Conservation (phyloP, 2,888 invertebrate genomes). For the Tolmerus cingulatus region DNA sequence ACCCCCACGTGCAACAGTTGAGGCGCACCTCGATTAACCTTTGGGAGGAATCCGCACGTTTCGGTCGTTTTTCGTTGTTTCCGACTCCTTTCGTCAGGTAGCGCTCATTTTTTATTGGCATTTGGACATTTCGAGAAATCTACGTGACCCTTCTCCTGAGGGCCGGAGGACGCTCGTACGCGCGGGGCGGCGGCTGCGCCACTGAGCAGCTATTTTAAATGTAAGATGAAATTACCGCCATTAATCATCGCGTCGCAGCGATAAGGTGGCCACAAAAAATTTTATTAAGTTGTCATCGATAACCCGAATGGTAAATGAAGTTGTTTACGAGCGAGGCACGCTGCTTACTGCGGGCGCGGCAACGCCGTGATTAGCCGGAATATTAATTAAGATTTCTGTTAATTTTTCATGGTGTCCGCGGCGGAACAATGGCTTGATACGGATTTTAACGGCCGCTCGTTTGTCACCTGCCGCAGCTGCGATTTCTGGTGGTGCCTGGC, state of each 20-base stretch:
- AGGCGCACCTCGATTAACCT: neutral
- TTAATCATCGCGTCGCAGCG: constrained; percentile 4
- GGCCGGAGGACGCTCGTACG: neutral
- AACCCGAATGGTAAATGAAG: constrained; percentile 19
- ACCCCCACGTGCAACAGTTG: neutral
- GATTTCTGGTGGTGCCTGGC: neutral
- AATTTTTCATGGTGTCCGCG: neutral
- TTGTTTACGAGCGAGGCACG: neutral
- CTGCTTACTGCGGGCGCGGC: neutral
- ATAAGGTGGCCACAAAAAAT: constrained; percentile 17
- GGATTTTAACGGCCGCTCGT: neutral
- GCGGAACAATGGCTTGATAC: neutral
- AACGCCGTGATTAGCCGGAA: neutral
- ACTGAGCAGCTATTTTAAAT: neutral
- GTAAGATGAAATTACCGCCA: constrained; percentile 27
- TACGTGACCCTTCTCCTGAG: neutral
- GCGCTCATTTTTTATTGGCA: constrained; percentile 31
- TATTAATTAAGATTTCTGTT: constrained; percentile 23
- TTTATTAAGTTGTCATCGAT: constrained; percentile 40
- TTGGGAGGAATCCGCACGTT: constrained; percentile 13
- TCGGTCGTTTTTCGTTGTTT: constrained; percentile 9
- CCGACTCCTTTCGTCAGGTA: constrained; percentile 25
- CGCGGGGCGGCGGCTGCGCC: neutral
- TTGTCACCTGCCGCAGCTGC: neutral
- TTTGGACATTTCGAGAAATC: constrained; percentile 14